These are phyloP conservation scores for Nannoperca australis DNA, from an alignment of 2,797 vertebrate genomes.

Conservation along the genomic window DNA sequence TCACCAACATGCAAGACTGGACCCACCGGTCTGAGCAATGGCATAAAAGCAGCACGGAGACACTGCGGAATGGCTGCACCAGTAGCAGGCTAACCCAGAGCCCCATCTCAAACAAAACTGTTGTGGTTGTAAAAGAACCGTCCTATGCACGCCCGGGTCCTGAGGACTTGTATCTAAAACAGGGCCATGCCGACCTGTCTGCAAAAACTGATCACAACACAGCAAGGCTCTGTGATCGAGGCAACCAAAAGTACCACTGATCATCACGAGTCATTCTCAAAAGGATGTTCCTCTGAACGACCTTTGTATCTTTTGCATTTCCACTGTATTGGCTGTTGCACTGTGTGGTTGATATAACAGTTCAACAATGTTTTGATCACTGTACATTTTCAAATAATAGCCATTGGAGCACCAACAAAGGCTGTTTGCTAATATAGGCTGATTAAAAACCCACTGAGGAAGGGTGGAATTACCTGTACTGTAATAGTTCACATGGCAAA, in stretches of 20 bases:
- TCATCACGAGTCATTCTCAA: slow-evolving; percentile 73
- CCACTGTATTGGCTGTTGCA: slow-evolving; percentile 92
- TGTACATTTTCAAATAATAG: slow-evolving; percentile 12
- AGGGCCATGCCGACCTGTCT: slow-evolving; percentile 86
- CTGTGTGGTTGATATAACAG: slow-evolving; percentile 86
- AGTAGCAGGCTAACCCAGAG: slow-evolving; percentile 65
- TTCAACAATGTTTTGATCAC: slow-evolving; percentile 27
- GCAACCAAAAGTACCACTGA: slow-evolving; percentile 86
- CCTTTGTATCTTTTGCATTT: slow-evolving; percentile 84
- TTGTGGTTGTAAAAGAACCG: slow-evolving; percentile 81
- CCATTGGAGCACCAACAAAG: neutral
- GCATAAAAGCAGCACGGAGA: slow-evolving; percentile 83
- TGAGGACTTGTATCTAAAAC: slow-evolving; percentile 89
- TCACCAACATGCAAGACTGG: slow-evolving; percentile 93
- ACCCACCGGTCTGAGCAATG: slow-evolving; percentile 89
- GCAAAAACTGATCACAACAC: slow-evolving; percentile 88
- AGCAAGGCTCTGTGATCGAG: slow-evolving; percentile 89
- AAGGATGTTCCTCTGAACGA: slow-evolving; percentile 85
- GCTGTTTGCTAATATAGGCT: neutral
- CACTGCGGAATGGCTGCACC: slow-evolving; percentile 73
- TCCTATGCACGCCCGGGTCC: slow-evolving; percentile 83
- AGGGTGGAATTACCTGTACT: neutral
- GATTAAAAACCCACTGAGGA: neutral
- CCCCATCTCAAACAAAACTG: slow-evolving; percentile 57
- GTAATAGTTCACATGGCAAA: neutral